Conservation (phyloP, 2,113 vertebrate genomes). For the Hucho hucho region DNA sequence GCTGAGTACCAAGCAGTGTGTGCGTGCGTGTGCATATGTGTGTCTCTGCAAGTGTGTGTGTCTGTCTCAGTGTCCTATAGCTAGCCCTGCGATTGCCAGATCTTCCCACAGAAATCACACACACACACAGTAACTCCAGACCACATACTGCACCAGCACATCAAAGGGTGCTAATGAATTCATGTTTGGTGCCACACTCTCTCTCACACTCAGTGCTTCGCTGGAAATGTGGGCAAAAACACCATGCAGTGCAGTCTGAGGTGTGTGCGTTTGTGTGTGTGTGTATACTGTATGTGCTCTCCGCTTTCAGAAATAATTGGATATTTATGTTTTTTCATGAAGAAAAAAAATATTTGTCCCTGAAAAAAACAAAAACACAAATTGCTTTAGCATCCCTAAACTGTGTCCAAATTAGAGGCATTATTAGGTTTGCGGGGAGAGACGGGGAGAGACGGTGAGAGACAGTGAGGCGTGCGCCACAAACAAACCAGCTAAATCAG, state of each 20-base stretch:
- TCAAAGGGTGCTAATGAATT: constrained; percentile 63
- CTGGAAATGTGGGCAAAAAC: constrained; percentile 43
- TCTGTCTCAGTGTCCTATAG: constrained; percentile 15
- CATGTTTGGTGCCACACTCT: constrained; percentile 51
- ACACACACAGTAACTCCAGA: constrained; percentile 31
- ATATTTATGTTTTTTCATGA: constrained; percentile 33
- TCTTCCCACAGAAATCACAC: constrained; percentile 25
- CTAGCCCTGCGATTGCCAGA: constrained; percentile 20
- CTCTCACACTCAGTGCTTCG: constrained; percentile 21
- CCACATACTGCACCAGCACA: constrained; percentile 41
- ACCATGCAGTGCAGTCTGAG: constrained; percentile 20
- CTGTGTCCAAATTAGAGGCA: constrained; percentile 29
- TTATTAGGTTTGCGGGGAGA: constrained; percentile 12
- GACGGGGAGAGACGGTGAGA: too few relatives aligned
- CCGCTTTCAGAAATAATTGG: constrained; percentile 29
- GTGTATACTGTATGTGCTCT: constrained; percentile 7
- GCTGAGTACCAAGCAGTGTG: too few relatives aligned
- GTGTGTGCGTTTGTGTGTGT: constrained; percentile 18
- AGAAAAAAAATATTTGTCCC: too few relatives aligned
- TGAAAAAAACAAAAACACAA: too few relatives aligned
- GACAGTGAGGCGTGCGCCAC: too few relatives aligned
- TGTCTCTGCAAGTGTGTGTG: background rate
- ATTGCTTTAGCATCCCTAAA: constrained; percentile 31
- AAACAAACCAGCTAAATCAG: too few relatives aligned
- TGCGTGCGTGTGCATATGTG: too few relatives aligned